Conservation (phyloP, 2,888 invertebrate genomes). For the Rhamnusium bicolor region DNA sequence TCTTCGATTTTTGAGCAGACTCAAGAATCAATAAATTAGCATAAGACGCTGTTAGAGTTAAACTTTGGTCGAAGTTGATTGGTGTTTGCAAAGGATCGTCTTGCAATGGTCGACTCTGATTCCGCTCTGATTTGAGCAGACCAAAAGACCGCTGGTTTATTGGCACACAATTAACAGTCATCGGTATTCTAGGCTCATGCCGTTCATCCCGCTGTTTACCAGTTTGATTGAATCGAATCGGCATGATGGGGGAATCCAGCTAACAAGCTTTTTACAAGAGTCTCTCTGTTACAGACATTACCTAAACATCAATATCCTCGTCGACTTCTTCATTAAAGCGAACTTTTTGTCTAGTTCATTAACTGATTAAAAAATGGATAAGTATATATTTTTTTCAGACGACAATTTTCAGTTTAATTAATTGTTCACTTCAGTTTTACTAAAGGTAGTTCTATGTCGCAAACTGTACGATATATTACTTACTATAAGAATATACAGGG, state of each 20-base stretch:
- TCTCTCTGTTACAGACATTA: constrained; percentile 43
- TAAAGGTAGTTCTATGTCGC: no score
- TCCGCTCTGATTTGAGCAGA: constrained; percentile 46
- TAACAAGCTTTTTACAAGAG: constrained; percentile 59
- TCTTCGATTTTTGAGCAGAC: constrained; percentile 2
- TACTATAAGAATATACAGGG: no score
- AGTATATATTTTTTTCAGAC: not conserved
- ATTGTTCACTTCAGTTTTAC: no score
- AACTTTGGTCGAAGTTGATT: constrained; percentile 60
- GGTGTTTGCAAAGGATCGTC: constrained; percentile 70
- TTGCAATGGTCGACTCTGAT: constrained; percentile 56
- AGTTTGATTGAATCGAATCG: constrained; percentile 68
- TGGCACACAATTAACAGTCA: constrained; percentile 71
- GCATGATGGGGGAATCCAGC: constrained; percentile 51
- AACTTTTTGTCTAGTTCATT: constrained; percentile 33
- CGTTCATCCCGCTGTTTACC: constrained; percentile 64
- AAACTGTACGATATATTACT: no score
- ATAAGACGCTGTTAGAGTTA: constrained; percentile 37
- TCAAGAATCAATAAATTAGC: constrained; percentile 41
- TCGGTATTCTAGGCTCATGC: constrained; percentile 63
- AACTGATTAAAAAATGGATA: constrained; percentile 31
- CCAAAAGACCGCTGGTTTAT: constrained; percentile 64
- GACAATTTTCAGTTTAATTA: not conserved
- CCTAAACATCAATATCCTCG: constrained; percentile 32
- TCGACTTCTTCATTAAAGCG: constrained; percentile 37